Conservation (phyloP, 1,140 invertebrate species). For the Hermetia illucens region DNA sequence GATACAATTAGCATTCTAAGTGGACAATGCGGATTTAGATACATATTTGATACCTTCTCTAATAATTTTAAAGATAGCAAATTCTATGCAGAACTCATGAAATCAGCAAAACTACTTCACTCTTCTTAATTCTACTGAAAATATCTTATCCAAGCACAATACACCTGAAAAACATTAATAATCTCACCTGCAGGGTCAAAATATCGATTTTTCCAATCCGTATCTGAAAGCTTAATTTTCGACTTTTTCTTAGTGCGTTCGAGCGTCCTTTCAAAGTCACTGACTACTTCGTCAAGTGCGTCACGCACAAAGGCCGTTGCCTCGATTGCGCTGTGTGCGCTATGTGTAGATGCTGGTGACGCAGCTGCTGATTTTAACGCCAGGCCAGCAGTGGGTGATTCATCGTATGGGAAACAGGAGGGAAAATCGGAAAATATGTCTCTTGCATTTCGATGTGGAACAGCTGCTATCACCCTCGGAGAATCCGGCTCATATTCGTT, state of each 20-base stretch:
- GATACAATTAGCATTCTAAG: no score
- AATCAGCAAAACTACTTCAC: no score
- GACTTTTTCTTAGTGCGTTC: conserved; percentile 32
- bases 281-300: conserved; percentile 46
- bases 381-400: conserved; percentile 12
- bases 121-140: no score
- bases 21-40: no score
- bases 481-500: conserved; percentile 28
- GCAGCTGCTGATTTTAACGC: neutral
- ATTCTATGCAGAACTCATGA: no score
- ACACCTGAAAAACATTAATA: neutral
- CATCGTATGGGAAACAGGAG: neutral
- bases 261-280: conserved; percentile 60
- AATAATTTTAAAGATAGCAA: no score
- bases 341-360: conserved; percentile 12
- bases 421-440: no score
- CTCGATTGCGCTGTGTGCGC: conserved; percentile 19
- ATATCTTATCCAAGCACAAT: conserved; percentile 17
- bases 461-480: conserved; percentile 12
- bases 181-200: conserved; percentile 12
- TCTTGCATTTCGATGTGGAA: neutral
- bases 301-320: conserved; percentile 26
- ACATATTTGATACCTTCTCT: no score
- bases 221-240: neutral
- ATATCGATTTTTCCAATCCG: conserved; percentile 14